A percentile compares a stretch with the other conserved stretches of the same genome.
phyloP scores from a whole-genome alignment of 2,888 invertebrate species.

The Diabrotica balteata region DNA sequence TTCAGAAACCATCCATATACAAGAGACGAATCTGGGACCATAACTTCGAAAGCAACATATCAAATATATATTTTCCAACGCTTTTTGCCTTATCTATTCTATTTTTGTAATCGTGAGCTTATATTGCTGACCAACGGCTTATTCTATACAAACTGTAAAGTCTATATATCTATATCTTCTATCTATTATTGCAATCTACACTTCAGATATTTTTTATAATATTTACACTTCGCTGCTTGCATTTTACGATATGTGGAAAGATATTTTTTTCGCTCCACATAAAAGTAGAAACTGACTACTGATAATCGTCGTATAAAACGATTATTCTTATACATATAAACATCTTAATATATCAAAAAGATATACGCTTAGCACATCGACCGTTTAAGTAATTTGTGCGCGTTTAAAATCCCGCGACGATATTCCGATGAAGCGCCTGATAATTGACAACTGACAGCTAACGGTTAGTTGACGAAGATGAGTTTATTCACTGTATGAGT shows the following conservation, averaged over 20 bases:
- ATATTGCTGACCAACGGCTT: constrained; percentile 18
- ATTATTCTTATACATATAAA: too few relatives aligned
- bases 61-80: constrained; percentile 32
- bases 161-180: background rate
- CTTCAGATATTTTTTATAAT: constrained; percentile 21
- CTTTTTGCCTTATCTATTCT: constrained; percentile 29
- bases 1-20: constrained; percentile 5
- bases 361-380: too few relatives aligned
- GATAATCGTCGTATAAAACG: too few relatives aligned
- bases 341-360: too few relatives aligned
- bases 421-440: too few relatives aligned
- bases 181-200: constrained; percentile 12
- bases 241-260: constrained; percentile 2
- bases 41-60: constrained; percentile 36
- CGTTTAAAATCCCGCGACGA: too few relatives aligned
- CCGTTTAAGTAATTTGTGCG: too few relatives aligned
- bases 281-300: too few relatives aligned
- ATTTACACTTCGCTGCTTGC: constrained; percentile 21
- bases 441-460: too few relatives aligned
- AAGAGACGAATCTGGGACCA: constrained; percentile 39
- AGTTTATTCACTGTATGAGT: constrained; percentile 56
- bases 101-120: constrained; percentile 16
- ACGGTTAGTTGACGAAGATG: constrained; percentile 3
- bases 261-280: too few relatives aligned
- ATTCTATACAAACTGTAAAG: constrained; percentile 1